Conservation (phyloP, 23 tunicate species). For the Oikopleura dioica region DNA sequence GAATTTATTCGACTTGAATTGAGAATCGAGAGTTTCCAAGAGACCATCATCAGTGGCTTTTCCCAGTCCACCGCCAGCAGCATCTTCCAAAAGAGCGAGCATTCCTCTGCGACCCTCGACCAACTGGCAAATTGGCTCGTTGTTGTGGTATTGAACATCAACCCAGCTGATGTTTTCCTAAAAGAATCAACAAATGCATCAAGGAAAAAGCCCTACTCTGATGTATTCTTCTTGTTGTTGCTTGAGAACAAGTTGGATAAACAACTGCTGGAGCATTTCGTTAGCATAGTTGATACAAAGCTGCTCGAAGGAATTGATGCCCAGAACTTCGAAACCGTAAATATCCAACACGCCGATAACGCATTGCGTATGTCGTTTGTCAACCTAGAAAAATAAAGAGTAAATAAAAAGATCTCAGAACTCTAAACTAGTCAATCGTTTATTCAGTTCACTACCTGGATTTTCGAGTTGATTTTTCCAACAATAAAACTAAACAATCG, state of each 20-base stretch:
- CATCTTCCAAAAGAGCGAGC: slow-evolving; percentile 69
- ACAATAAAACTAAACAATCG: slow-evolving; percentile 60
- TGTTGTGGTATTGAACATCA: slow-evolving; percentile 76
- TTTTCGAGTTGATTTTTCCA: slow-evolving; percentile 40
- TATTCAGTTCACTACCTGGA: slow-evolving; percentile 38
- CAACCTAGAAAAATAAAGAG: background rate
- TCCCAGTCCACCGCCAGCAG: slow-evolving; percentile 63
- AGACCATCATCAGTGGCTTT: slow-evolving; percentile 56
- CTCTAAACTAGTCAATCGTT: background rate
- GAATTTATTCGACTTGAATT: slow-evolving; percentile 43
- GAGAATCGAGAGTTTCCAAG: slow-evolving; percentile 67
- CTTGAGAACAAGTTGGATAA: slow-evolving; percentile 80
- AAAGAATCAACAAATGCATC: background rate
- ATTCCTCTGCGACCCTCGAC: slow-evolving; percentile 78
- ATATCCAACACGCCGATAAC: slow-evolving; percentile 81
- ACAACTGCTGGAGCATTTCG: slow-evolving; percentile 75
- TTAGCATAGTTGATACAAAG: slow-evolving; percentile 90
- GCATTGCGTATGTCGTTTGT: slow-evolving; percentile 50
- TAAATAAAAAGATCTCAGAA: background rate
- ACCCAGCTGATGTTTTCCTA: slow-evolving; percentile 84
- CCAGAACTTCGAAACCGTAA: slow-evolving; percentile 79
- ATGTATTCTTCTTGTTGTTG: slow-evolving; percentile 17
- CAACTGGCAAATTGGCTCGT: slow-evolving; percentile 51
- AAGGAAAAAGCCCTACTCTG: background rate
- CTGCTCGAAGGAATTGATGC: slow-evolving; percentile 88